These are phyloP conservation scores for Cydia amplana DNA, from an alignment of 1,140 invertebrate species.

Conservation along the genomic window DNA sequence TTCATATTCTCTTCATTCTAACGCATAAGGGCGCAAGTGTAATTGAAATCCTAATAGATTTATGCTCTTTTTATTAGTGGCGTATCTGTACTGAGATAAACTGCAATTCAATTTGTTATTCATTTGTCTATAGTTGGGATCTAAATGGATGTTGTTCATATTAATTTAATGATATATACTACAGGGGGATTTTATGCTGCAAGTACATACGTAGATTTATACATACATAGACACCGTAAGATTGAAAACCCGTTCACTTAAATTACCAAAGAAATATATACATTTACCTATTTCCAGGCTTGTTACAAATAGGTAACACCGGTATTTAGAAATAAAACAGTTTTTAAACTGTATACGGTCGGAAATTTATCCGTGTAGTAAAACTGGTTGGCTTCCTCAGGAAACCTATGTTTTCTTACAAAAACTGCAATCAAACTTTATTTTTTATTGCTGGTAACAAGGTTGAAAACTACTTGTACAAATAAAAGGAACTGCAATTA, in stretches of 20 bases:
- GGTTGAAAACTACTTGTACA: slow-evolving; percentile 7
- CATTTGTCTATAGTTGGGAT: slow-evolving; percentile 17
- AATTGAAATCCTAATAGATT: background rate
- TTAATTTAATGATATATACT: slow-evolving; percentile 7
- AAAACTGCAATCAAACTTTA: background rate
- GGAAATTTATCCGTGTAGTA: too few species aligned
- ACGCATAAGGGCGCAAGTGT: background rate
- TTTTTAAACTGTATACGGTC: too few species aligned
- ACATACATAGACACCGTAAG: too few species aligned
- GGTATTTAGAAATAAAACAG: too few species aligned
- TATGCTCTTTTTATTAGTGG: background rate
- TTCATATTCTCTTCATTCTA: background rate
- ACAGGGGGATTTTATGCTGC: background rate
- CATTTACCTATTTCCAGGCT: too few species aligned
- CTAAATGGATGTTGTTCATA: slow-evolving; percentile 11
- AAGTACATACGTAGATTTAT: background rate
- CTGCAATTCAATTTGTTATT: slow-evolving; percentile 19
- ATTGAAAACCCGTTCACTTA: too few species aligned
- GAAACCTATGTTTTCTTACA: too few species aligned
- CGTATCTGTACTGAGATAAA: background rate
- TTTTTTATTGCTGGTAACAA: background rate
- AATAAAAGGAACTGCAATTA: background rate
- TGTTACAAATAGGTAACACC: too few species aligned
- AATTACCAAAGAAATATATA: background rate
- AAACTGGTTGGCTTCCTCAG: too few species aligned